Percentiles rank a stretch among this genome's conserved stretches.
Evolutionary conservation across 2,888 invertebrate species (phyloP).

Genomic region (Orthosia gracilis): DNA sequence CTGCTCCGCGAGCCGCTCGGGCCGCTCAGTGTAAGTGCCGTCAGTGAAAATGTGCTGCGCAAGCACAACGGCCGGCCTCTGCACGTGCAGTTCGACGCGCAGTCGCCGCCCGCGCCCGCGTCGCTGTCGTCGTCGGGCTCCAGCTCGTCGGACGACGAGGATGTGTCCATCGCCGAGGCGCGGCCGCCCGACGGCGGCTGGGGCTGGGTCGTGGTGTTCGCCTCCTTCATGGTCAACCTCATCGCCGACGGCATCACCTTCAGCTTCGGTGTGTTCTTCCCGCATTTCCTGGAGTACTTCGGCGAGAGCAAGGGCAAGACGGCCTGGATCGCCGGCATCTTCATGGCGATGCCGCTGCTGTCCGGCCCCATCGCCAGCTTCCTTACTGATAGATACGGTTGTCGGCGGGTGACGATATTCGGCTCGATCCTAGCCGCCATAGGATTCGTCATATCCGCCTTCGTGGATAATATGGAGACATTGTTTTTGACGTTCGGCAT

Average conservation of each 20-base stretch:
- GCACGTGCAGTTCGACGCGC: constrained; percentile 92
- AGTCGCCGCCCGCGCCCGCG: constrained; percentile 84
- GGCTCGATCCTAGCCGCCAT: constrained; percentile 94
- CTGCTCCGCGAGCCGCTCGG: constrained; percentile 74
- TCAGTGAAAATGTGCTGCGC: constrained; percentile 68
- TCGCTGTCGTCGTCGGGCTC: constrained; percentile 85
- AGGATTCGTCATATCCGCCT: constrained; percentile 95
- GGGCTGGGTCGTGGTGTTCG: constrained; percentile 98
- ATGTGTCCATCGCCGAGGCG: constrained; percentile 92
- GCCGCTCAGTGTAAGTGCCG: constrained; percentile 62
- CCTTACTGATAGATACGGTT: constrained; percentile 96
- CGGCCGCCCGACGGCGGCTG: constrained; percentile 97
- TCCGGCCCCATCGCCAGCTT: constrained; percentile 97
- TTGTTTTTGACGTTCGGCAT: constrained; percentile 96
- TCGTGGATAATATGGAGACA: constrained; percentile 94
- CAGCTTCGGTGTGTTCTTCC: constrained; percentile 97
- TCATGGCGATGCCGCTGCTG: constrained; percentile 97
- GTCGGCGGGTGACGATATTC: constrained; percentile 94
- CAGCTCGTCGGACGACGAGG: constrained; percentile 92
- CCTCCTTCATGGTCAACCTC: constrained; percentile 96
- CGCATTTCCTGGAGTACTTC: constrained; percentile 96
- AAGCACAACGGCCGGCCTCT: constrained; percentile 83
- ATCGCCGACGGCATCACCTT: constrained; percentile 98
- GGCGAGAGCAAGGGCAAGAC: constrained; percentile 96
- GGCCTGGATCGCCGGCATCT: constrained; percentile 97